phyloP scores from a whole-genome alignment of 2,113 vertebrate species.

The Petromus typicus region DNA sequence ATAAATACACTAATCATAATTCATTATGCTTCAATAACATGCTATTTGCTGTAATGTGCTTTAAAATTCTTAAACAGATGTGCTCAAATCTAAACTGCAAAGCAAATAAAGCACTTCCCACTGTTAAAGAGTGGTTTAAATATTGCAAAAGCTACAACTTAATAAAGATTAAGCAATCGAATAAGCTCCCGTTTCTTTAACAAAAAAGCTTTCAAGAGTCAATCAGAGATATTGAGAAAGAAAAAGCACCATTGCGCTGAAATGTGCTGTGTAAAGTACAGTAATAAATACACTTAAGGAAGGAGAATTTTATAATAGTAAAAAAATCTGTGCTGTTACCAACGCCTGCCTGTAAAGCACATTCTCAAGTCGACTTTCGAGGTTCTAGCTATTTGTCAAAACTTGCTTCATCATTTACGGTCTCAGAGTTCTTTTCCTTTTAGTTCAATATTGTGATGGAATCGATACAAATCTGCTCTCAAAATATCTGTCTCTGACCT shows the following conservation, averaged over 20 bases:
- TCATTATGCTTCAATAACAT: conserved; percentile 36
- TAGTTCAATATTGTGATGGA: conserved; percentile 85
- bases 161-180: conserved; percentile 80
- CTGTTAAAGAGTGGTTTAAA: conserved; percentile 62
- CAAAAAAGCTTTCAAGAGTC: conserved; percentile 81
- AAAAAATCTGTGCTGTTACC: conserved; percentile 65
- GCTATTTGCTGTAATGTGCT: not conserved
- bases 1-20: conserved; percentile 50
- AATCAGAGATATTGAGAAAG: not conserved
- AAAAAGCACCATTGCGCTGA: not conserved
- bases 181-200: conserved; percentile 74
- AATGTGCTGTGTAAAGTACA: conserved; percentile 40
- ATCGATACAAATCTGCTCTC: conserved; percentile 90
- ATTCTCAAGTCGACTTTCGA: conserved; percentile 74
- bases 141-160: conserved; percentile 74
- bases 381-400: conserved; percentile 82
- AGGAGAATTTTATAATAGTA: conserved; percentile 75
- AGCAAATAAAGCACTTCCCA: conserved; percentile 72
- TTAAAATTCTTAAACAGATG: conserved; percentile 45
- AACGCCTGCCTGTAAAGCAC: conserved; percentile 80
- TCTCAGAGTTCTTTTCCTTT: conserved; percentile 81
- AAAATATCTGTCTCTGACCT: conserved; percentile 91
- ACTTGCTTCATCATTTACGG: conserved; percentile 86
- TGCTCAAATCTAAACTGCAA: conserved; percentile 36
- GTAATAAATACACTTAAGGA: conserved; percentile 75